A percentile compares a stretch with the other conserved stretches of the same genome.
Evolutionary conservation across 1,140 invertebrate genomes (phyloP).

Genomic region (Drosophila pruinosa): DNA sequence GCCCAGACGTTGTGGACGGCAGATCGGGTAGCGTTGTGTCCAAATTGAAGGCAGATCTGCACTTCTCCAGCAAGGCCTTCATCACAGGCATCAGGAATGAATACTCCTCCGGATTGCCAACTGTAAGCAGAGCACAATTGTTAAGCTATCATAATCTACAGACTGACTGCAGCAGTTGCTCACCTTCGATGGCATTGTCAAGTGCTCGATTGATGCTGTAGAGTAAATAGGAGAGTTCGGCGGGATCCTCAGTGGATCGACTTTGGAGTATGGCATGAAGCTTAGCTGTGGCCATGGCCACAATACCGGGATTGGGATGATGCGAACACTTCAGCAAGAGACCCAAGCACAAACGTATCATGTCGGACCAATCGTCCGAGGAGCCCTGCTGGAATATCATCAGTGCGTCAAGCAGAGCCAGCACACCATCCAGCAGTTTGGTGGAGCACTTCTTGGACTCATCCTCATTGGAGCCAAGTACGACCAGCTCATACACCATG

Average conservation of each 20-base stretch:
- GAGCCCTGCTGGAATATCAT: slow-evolving; percentile 84
- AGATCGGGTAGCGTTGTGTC: slow-evolving; percentile 84
- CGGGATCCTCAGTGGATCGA: slow-evolving; percentile 83
- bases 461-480: slow-evolving; percentile 84
- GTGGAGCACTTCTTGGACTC: slow-evolving; percentile 84
- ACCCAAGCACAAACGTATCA: slow-evolving; percentile 83
- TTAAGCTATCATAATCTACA: not conserved
- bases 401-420: slow-evolving; percentile 83
- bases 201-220: slow-evolving; percentile 82
- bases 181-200: slow-evolving; percentile 83
- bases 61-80: slow-evolving; percentile 86
- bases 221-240: slow-evolving; percentile 85
- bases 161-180: not conserved
- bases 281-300: slow-evolving; percentile 86
- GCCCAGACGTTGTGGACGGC: slow-evolving; percentile 84
- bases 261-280: slow-evolving; percentile 86
- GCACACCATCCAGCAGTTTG: slow-evolving; percentile 85
- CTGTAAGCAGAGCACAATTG: slow-evolving; percentile 56
- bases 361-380: slow-evolving; percentile 85
- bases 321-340: slow-evolving; percentile 85
- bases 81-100: slow-evolving; percentile 87
- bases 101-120: slow-evolving; percentile 85
- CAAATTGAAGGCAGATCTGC: slow-evolving; percentile 83
- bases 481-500: slow-evolving; percentile 86
- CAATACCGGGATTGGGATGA: slow-evolving; percentile 84